Evolutionary conservation across 2,797 vertebrate species (phyloP).

Genomic region (Sebastes itinus): DNA sequence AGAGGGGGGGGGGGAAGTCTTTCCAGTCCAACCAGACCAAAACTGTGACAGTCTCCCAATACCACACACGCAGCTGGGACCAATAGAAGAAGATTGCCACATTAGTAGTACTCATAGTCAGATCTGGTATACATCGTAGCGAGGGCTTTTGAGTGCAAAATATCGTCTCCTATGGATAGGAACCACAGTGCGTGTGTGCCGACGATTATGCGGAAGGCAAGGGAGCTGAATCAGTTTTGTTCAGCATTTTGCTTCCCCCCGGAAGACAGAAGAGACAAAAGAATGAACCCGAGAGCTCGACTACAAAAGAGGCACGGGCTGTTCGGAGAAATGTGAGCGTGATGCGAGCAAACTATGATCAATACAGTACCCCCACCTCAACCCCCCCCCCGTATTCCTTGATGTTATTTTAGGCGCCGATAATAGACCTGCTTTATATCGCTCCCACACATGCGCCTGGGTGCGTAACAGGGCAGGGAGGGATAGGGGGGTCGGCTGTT

Average conservation of each 20-base stretch:
- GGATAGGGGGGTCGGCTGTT: conserved; percentile 17
- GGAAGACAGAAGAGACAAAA: conserved; percentile 47
- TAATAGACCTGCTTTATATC: conserved; percentile 63
- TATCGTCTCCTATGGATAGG: conserved; percentile 48
- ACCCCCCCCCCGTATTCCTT: conserved; percentile 6
- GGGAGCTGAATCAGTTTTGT: conserved; percentile 71
- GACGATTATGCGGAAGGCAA: conserved; percentile 58
- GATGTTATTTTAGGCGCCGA: conserved; percentile 68
- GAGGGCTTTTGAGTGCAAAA: conserved; percentile 38
- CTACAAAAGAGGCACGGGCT: conserved; percentile 43
- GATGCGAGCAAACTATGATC: conserved; percentile 69
- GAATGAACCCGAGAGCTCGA: conserved; percentile 31
- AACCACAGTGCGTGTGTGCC: conserved; percentile 56
- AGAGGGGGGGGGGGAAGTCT: not conserved
- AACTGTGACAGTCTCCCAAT: conserved; percentile 65
- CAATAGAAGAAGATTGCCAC: conserved; percentile 43
- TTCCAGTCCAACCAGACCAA: conserved; percentile 65
- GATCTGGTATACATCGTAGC: conserved; percentile 33
- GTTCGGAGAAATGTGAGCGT: conserved; percentile 66
- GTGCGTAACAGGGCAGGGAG: conserved; percentile 12
- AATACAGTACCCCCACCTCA: conserved; percentile 65
- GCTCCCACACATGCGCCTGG: conserved; percentile 49
- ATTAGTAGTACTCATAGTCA: conserved; percentile 26
- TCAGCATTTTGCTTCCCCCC: conserved; percentile 60
- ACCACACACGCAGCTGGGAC: conserved; percentile 54